These are phyloP conservation scores for Eristalinus sepulchralis DNA, from an alignment of 2,888 invertebrate genomes.

Conservation along the genomic window DNA sequence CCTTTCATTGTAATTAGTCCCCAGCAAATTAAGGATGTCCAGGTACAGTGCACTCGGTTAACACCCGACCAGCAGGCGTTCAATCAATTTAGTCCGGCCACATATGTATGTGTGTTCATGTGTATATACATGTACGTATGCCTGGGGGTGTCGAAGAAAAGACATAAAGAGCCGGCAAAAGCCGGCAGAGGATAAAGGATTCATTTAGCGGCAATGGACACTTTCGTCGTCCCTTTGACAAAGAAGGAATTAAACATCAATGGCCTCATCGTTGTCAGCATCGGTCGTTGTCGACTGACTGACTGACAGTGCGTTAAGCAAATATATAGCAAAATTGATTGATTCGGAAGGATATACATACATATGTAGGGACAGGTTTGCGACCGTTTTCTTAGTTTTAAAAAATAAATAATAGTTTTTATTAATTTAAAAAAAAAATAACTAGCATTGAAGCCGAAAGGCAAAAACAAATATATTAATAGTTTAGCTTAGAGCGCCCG, in stretches of 20 bases:
- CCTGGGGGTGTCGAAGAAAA: conserved; percentile 4
- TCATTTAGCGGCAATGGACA: conserved; percentile 53
- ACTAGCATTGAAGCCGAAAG: too few relatives aligned
- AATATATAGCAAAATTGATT: conserved; percentile 61
- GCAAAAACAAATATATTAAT: too few relatives aligned
- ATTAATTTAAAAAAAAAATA: too few relatives aligned
- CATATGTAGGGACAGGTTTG: neutral
- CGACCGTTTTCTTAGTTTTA: too few relatives aligned
- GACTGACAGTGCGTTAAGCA: neutral
- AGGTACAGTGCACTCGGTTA: conserved; percentile 23
- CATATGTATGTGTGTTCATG: neutral
- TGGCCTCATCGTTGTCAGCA: neutral
- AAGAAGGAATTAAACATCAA: conserved; percentile 59
- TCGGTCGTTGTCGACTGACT: neutral
- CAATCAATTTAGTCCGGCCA: conserved; percentile 50
- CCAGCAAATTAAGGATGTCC: conserved; percentile 51
- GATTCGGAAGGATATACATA: conserved; percentile 10
- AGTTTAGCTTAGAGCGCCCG: too few relatives aligned
- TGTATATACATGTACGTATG: conserved; percentile 1
- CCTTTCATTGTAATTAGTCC: conserved; percentile 70
- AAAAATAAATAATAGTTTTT: too few relatives aligned
- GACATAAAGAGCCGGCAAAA: neutral
- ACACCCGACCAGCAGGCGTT: conserved; percentile 37
- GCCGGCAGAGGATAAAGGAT: conserved; percentile 54
- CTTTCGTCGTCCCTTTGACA: conserved; percentile 33